These are phyloP conservation scores for Mnemiopsis leidyi DNA, from an alignment of 37 sponge, comb jelly and placozoan genomes.

Conservation along the genomic window DNA sequence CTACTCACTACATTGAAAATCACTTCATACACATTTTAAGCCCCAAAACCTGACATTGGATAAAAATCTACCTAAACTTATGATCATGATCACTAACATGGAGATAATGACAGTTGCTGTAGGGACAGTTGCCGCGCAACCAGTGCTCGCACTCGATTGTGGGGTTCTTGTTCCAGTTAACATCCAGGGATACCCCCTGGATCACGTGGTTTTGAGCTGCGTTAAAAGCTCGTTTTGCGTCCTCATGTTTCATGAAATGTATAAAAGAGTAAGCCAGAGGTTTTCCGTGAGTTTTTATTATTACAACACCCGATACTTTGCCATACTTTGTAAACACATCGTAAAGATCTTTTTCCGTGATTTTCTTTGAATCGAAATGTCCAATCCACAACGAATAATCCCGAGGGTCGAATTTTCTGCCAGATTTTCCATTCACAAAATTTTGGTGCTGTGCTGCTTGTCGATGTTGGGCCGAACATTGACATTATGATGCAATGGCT, in stretches of 20 bases:
- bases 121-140: conserved; percentile 56
- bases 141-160: conserved; percentile 62
- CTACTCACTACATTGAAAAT: not conserved
- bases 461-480: not conserved
- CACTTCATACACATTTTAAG: not conserved
- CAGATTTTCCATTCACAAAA: not conserved
- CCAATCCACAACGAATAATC: conserved; percentile 59
- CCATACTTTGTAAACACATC: conserved; percentile 56
- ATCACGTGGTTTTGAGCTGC: conserved; percentile 49
- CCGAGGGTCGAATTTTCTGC: conserved; percentile 30
- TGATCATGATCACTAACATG: conserved; percentile 64
- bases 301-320: conserved; percentile 55
- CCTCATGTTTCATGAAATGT: conserved; percentile 55
- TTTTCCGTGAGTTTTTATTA: conserved; percentile 50
- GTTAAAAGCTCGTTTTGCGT: conserved; percentile 54
- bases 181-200: conserved; percentile 47
- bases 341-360: conserved; percentile 59
- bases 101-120: conserved; percentile 52
- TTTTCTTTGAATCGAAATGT: conserved; percentile 48
- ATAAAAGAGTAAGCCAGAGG: conserved; percentile 51
- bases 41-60: not conserved
- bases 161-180: conserved; percentile 63
- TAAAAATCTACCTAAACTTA: not conserved
- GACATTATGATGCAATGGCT: not conserved
- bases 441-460: not conserved